These are phyloP conservation scores for Pelvicachromis taeniatus DNA, from an alignment of 2,113 vertebrate species.

Conservation along the genomic window DNA sequence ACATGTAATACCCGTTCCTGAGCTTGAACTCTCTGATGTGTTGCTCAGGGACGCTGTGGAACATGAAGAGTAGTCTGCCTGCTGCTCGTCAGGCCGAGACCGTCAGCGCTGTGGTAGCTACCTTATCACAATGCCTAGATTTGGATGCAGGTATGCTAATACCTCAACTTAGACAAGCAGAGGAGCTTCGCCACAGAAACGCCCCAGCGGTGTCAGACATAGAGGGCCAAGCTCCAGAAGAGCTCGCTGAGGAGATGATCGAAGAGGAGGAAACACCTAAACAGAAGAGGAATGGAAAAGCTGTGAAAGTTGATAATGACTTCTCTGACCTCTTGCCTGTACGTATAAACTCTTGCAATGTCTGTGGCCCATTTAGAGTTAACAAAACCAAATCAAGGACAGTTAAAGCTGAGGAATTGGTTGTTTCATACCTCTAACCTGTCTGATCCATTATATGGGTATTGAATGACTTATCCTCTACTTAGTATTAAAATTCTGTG, in stretches of 20 bases:
- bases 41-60: slow-evolving; percentile 80
- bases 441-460: neutral
- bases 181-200: slow-evolving; percentile 49
- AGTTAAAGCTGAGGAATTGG: neutral
- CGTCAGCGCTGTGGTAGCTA: slow-evolving; percentile 81
- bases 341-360: slow-evolving; percentile 49
- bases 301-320: slow-evolving; percentile 62
- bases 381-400: neutral
- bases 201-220: neutral
- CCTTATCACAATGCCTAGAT: slow-evolving; percentile 80
- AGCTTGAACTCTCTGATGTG: neutral
- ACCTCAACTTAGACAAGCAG: slow-evolving; percentile 73
- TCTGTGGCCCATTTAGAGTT: neutral
- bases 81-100: slow-evolving; percentile 80
- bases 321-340: slow-evolving; percentile 90
- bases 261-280: slow-evolving; percentile 72
- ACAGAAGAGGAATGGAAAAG: slow-evolving; percentile 57
- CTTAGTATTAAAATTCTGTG: neutral
- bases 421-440: neutral
- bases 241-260: slow-evolving; percentile 46
- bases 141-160: slow-evolving; percentile 76
- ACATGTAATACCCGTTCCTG: neutral
- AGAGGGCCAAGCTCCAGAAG: slow-evolving; percentile 20
- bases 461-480: neutral
- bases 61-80: slow-evolving; percentile 83